Base-by-base conservation (phyloP, 1,140 invertebrate genomes). In the Calephelis virginiensis region DNA sequence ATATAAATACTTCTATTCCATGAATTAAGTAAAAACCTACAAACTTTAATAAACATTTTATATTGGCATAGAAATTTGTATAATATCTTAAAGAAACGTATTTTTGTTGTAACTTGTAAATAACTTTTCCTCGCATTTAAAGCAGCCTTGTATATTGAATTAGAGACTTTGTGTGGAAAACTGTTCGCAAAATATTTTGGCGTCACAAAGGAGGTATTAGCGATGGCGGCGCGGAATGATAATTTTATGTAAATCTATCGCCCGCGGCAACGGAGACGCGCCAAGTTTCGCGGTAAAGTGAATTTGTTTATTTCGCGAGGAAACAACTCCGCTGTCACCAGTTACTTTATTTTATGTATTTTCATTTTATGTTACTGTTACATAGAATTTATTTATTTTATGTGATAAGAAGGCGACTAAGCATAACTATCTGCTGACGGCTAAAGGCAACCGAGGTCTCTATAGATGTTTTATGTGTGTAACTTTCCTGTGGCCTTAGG, bases 181-280 rank as follows among this genome's bases (percentile, higher is more conserved):
- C 85, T 85, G 87, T 87, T 80, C 86, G 76, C 80, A 89, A 90
- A 90, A 90, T 90, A 90, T 90, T 90, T 89, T 83, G 81, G 70
- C 82, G 77, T 82, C 78, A 89, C 87, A 90, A 90, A 90, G 81
- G 79, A 87, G 83, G 86, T 86, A 90, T 89, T 89, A 86, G 75
- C 73, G 62, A 70, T 48, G 68, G 74, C 69, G 71, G 59, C 37
- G 56, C 17, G 67, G 75, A 61, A 77, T 72, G 77, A 77, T 83
- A 87, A 85, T 85, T 83, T 81, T 79, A 87, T 90, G 87, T 69
- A 88, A 90, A 90, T 87, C 70, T 76, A 70, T 63, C 43, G 53
- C 64, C 49, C 37, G 66, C 77, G 68, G 76, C 75, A 71, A 63
- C 82, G 77, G 68, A 77, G 76, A 75, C 74, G 81, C 75, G 81